Evolutionary conservation across 2,113 vertebrate genomes (phyloP).

Genomic region (Trichomycterus rosablanca): DNA sequence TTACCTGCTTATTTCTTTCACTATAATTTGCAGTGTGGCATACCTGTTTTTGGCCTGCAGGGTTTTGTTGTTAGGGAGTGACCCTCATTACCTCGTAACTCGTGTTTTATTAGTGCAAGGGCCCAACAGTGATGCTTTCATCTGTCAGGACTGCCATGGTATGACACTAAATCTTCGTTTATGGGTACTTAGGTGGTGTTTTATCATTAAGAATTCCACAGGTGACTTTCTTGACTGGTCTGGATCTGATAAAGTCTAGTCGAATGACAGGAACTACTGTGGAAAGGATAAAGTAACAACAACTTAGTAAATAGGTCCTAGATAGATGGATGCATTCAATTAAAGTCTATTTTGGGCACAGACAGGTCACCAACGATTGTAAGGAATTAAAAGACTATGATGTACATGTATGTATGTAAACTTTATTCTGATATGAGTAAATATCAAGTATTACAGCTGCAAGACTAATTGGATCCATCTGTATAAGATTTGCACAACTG

Average conservation of each 20-base stretch:
- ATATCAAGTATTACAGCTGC: no score
- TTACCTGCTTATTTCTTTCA: slow-evolving; percentile 12
- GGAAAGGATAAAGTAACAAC: no score
- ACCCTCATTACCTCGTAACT: slow-evolving; percentile 3
- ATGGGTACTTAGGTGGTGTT: slow-evolving; percentile 61
- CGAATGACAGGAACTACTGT: not conserved
- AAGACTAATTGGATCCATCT: no score
- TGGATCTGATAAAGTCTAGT: slow-evolving; percentile 64
- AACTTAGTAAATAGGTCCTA: no score
- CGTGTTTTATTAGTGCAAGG: slow-evolving; percentile 21
- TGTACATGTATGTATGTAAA: no score
- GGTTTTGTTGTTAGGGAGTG: slow-evolving; percentile 3
- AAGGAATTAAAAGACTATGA: no score
- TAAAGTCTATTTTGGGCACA: no score
- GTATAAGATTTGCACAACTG: no score
- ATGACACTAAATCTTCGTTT: slow-evolving; percentile 47
- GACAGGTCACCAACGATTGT: no score
- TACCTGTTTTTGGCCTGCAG: slow-evolving; percentile 1
- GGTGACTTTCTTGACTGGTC: slow-evolving; percentile 65
- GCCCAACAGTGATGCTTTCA: slow-evolving; percentile 40
- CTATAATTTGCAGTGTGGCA: not conserved
- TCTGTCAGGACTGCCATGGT: slow-evolving; percentile 42
- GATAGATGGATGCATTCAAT: no score
- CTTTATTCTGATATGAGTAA: no score
- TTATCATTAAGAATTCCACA: slow-evolving; percentile 59